Evolutionary conservation across 1,140 invertebrate species (phyloP), one percentile per base, ranked within the genome.

Genomic region (Acromyrmex charruanus): DNA sequence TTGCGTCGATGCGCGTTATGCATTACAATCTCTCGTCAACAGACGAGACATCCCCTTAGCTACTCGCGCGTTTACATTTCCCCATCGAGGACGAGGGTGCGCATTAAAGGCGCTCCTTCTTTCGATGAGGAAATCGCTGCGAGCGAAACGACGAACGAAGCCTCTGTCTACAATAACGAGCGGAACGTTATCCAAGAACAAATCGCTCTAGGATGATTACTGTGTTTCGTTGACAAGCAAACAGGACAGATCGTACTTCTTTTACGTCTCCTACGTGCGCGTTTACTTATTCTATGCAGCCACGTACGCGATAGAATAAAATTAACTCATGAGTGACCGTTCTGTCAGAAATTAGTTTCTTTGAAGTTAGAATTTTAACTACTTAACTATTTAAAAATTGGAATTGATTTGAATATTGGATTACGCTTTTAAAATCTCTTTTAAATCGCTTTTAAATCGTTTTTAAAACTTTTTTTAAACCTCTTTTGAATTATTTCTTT

Each of bases 71-170:
- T 66, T 72, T 85, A 66, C 61, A 59, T 81, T 61, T 80, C 72
- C 66, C 66, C 28, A 35, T 71, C 80, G 72, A 44, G 63, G 68
- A 88, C 71, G 65, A 21, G 80, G 58, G 39, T 28, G 66, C 31
- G 68, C 87, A 85, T 89, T 86, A 91, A 84, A 87, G 87, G 77
- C 71, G 25, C 69, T 35, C 14, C 80, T 65, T 85, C 68, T 59
- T 80, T 69, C 87, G 79, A 89, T 89, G 91, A 90, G 90, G 86
- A 88, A 92, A 92, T 92, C 92, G 90, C 91, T 77, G 90, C 88
- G 71, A 88, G 89, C 90, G 77, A 82, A 90, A 92, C 77, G 77
- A 58, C 39, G 69, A 61, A n/a, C 68, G 61, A 68, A 68, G 49
- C n/a, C 55, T 31, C 55, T 44, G 84, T 79, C 79, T 81, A 75